These are phyloP conservation scores for Diaperis boleti DNA, from an alignment of 2,888 invertebrate species.

Conservation along the genomic window DNA sequence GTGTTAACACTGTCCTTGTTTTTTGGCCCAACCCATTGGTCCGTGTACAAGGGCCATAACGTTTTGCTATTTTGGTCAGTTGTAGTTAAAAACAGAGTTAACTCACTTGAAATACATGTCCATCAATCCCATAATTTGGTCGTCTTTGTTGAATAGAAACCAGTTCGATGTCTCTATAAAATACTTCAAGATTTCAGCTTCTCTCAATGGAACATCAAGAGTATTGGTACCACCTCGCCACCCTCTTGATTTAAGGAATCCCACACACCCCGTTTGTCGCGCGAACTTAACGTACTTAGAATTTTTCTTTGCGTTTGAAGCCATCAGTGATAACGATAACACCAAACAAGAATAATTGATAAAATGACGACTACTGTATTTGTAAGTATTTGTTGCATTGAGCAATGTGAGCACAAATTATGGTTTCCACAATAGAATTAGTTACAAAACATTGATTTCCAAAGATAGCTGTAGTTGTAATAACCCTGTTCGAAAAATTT, in stretches of 20 bases:
- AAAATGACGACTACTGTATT: not conserved
- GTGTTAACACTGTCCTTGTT: too few relatives aligned
- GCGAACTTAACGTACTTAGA: conserved; percentile 52
- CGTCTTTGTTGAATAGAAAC: conserved; percentile 58
- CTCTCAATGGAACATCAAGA: conserved; percentile 50
- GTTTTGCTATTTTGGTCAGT: too few relatives aligned
- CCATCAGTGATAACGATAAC: conserved; percentile 3
- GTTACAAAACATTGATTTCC: conserved; percentile 3
- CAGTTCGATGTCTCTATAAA: conserved; percentile 60
- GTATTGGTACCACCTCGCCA: conserved; percentile 48
- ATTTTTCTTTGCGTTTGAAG: conserved; percentile 38
- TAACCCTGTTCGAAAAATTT: not conserved
- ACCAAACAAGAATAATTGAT: not conserved
- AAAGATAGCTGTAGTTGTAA: not conserved
- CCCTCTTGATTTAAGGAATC: conserved; percentile 42
- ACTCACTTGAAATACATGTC: conserved; percentile 54
- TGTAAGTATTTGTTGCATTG: not conserved
- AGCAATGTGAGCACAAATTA: conserved; percentile 11
- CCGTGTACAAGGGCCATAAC: too few relatives aligned
- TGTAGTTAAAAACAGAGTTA: not conserved
- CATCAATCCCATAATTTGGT: conserved; percentile 49
- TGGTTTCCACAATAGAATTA: conserved; percentile 5
- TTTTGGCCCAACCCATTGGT: too few relatives aligned
- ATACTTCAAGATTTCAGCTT: conserved; percentile 54
- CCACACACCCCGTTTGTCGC: conserved; percentile 52